phyloP scores from a whole-genome alignment of 2,113 vertebrate genomes.

The Noturus placidus region DNA sequence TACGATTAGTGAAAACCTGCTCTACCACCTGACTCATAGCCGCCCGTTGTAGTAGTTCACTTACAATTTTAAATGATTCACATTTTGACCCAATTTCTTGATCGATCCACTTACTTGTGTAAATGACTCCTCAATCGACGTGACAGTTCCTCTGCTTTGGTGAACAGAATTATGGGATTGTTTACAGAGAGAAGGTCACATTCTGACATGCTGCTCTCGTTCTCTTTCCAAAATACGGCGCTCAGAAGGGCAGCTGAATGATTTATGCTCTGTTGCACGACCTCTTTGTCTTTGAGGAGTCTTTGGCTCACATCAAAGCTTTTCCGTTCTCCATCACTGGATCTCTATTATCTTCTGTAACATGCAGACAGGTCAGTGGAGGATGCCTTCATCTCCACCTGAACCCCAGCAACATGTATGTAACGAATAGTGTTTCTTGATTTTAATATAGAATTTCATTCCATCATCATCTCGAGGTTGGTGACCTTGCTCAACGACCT shows the following conservation, averaged over 20 bases:
- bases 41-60: too few relatives aligned
- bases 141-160: background rate
- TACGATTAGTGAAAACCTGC: too few relatives aligned
- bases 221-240: background rate
- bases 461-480: background rate
- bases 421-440: background rate
- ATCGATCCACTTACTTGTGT: too few relatives aligned
- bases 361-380: background rate
- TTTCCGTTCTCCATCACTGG: background rate
- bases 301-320: background rate
- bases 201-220: background rate
- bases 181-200: slow-evolving; percentile 1
- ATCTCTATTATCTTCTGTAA: background rate
- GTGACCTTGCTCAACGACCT: background rate
- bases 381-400: background rate
- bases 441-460: background rate
- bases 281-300: background rate
- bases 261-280: background rate
- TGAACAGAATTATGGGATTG: background rate
- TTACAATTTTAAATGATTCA: background rate
- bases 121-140: background rate
- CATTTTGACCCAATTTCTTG: too few relatives aligned
- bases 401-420: background rate
- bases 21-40: too few relatives aligned
- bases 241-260: background rate